Evolutionary conservation across 2,113 vertebrate genomes (phyloP).

Genomic region (Emydocephalus ijimae): DNA sequence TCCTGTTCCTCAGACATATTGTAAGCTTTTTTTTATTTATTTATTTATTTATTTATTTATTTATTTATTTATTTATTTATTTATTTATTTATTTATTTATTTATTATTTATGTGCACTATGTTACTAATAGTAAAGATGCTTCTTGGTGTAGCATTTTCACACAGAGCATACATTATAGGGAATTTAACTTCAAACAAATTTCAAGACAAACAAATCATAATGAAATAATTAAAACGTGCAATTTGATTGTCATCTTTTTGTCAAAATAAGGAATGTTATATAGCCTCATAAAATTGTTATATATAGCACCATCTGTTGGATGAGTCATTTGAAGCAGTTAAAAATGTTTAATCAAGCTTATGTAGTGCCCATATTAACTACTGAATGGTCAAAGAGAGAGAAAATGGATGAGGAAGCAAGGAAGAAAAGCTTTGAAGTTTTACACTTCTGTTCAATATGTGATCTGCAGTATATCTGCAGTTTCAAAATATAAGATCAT

Average conservation of each 20-base stretch:
- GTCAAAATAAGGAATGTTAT: constrained; percentile 49
- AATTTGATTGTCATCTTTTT: constrained; percentile 58
- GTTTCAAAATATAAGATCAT: too few species aligned
- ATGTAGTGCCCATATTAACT: constrained; percentile 37
- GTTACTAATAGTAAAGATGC: neutral
- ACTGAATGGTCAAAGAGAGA: constrained; percentile 34
- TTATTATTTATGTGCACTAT: neutral
- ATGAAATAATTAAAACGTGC: constrained; percentile 57
- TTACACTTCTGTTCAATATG: neutral
- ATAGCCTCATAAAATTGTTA: constrained; percentile 67
- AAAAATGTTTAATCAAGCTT: constrained; percentile 61
- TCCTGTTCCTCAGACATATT: neutral
- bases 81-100: too few species aligned
- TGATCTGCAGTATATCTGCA: neutral
- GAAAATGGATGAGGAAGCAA: neutral
- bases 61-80: too few species aligned
- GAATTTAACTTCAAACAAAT: constrained; percentile 54
- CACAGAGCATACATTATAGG: constrained; percentile 48
- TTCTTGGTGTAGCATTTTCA: constrained; percentile 52
- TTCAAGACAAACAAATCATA: constrained; percentile 26
- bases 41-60: neutral
- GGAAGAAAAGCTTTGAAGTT: neutral
- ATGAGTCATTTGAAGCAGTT: constrained; percentile 60
- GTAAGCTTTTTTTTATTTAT: neutral
- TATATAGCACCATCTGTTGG: constrained; percentile 71